Evolutionary conservation across 2,113 vertebrate species (phyloP).

Genomic region (Chunga burmeisteri): DNA sequence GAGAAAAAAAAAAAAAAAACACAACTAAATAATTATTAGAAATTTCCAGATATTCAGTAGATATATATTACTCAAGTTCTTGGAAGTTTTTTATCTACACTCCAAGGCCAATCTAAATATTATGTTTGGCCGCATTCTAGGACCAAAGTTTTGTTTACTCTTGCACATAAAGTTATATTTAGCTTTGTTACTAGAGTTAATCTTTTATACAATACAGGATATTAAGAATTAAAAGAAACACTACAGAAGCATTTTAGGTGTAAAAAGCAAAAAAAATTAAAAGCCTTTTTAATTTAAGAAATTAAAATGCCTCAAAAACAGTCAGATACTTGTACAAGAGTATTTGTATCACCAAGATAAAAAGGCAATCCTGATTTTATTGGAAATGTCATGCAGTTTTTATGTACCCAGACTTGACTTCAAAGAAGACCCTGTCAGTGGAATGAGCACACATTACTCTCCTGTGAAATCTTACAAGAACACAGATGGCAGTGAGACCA

Average conservation of each 20-base stretch:
- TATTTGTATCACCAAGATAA: background rate
- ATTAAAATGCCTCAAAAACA: background rate
- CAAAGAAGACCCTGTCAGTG: background rate
- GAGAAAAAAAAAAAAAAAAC: background rate
- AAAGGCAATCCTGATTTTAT: background rate
- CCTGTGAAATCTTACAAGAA: conserved; percentile 21
- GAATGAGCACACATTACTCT: background rate
- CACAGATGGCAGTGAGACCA: conserved; percentile 28
- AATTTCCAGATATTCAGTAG: background rate
- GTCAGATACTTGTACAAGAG: background rate
- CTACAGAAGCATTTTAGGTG: background rate
- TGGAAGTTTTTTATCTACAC: background rate
- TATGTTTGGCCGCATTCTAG: rapidly evolving
- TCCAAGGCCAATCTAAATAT: background rate
- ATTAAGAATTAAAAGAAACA: background rate
- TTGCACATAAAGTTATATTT: background rate
- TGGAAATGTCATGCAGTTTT: background rate
- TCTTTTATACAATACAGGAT: background rate
- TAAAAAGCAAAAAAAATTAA: background rate
- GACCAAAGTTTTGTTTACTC: background rate
- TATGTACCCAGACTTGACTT: background rate
- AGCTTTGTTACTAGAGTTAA: background rate
- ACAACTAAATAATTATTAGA: background rate
- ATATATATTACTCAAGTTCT: background rate
- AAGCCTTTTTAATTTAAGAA: background rate